These are phyloP conservation scores for Pelecanus crispus DNA, from an alignment of 2,113 vertebrate genomes.

Conservation along the genomic window DNA sequence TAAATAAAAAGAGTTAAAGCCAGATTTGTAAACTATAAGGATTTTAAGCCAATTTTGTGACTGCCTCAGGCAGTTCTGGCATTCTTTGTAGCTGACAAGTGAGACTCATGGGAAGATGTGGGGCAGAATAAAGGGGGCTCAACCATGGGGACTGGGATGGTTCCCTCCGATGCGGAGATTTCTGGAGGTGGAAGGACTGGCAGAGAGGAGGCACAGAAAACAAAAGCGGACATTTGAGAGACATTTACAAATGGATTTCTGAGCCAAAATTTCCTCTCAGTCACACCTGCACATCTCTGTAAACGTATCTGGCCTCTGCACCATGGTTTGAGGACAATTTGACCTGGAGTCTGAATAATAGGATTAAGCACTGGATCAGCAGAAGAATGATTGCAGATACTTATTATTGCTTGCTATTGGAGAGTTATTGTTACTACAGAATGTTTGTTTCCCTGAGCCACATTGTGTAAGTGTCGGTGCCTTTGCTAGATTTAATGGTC, in stretches of 20 bases:
- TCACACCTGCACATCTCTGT: neutral
- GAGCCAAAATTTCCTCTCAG: neutral
- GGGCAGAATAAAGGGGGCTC: neutral
- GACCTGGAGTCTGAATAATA: neutral
- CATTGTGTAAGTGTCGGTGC: neutral
- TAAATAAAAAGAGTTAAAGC: slow-evolving; percentile 7
- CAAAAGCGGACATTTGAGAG: neutral
- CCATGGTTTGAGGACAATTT: neutral
- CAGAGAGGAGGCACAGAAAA: neutral
- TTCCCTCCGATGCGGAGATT: neutral
- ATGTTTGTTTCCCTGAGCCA: neutral
- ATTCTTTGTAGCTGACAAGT: neutral
- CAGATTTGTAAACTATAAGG: neutral
- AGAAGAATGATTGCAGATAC: neutral
- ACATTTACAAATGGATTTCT: neutral
- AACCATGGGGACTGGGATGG: neutral
- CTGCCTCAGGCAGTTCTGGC: neutral
- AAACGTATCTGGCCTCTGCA: neutral
- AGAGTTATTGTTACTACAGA: neutral
- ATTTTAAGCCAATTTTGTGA: neutral
- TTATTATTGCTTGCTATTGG: neutral
- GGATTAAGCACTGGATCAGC: neutral
- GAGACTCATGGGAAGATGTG: neutral
- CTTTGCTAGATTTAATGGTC: slow-evolving; percentile 45
- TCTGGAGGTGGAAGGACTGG: neutral